Base-by-base conservation (phyloP, 2,113 vertebrate species). In the Equus przewalskii region DNA sequence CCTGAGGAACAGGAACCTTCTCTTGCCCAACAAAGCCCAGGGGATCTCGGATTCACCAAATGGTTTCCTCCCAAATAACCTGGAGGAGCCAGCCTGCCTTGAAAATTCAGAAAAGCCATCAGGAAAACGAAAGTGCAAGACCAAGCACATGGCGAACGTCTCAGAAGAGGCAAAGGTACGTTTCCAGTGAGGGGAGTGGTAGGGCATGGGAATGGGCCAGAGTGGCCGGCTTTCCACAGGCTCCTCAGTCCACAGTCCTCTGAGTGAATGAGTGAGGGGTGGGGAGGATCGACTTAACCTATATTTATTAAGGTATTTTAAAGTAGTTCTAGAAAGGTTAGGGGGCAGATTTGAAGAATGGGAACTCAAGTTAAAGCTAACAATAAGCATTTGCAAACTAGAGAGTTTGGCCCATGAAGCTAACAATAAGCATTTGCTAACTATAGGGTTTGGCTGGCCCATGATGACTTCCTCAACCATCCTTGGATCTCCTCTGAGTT, bases 41-140 rank as follows among this genome's bases (percentile, higher is more conserved):
- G 98, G 98, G 33, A 98, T 98, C 85, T 92, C 98, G 1, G 98
- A 99, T 97, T 98, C 98, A 95, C 98, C 98, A 91, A 99, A 99
- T 80, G 98, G 99, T 96, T 99, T 99, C 94, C 98, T 98, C 89
- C 95, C 98, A 97, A 98, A 98, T 94, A 98, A 98, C 94, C 97
- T 98, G 0, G 97, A 98, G 60, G 98, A 98, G 30, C 99, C 99
- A 95, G 95, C 98, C 0, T 98, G 97, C 89, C 98, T 99, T 41
- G 99, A 99, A 94, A 98, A 98, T 96, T 98, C 97, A 33, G 99
- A 99, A 98, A 99, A 99, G 96, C 99, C 99, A 87, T 99, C 99
- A 90, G 99, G 99, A 98, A 99, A 99, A 98, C 99, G 99, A 96
- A 99, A 99, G 98, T 99, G 99, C 98, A 99, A 99, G 98, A 99